Conservation (phyloP, 2,888 invertebrate species). For the Craniophora ligustri region DNA sequence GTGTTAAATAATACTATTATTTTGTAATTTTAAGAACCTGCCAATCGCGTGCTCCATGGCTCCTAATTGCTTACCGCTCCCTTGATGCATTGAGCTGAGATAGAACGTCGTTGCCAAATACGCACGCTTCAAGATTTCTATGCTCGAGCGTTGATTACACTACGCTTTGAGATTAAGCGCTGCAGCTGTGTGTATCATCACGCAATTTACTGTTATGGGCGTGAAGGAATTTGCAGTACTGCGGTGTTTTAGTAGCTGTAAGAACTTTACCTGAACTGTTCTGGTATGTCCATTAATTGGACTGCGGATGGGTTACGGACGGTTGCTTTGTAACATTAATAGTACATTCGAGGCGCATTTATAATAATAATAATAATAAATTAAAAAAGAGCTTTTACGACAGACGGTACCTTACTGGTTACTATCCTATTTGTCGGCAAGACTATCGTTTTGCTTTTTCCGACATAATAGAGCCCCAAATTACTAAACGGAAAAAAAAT, state of each 20-base stretch:
- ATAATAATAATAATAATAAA: too few relatives aligned
- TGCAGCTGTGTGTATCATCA: conserved; percentile 37
- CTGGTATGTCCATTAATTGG: background rate
- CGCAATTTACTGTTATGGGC: conserved; percentile 28
- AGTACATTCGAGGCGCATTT: background rate
- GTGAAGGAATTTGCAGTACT: conserved; percentile 10
- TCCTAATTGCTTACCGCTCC: conserved; percentile 45
- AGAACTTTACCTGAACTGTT: conserved; percentile 17
- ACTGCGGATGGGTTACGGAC: background rate
- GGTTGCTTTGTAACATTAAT: background rate
- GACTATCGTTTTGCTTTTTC: too few relatives aligned
- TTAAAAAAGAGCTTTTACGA: too few relatives aligned
- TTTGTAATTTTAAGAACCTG: too few relatives aligned
- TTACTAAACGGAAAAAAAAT: too few relatives aligned
- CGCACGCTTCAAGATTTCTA: conserved; percentile 46
- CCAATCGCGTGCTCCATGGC: conserved; percentile 30
- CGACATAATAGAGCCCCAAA: too few relatives aligned
- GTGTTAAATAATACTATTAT: too few relatives aligned
- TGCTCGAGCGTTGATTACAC: conserved; percentile 48
- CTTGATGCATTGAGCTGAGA: conserved; percentile 44
- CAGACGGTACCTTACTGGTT: background rate
- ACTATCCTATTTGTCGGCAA: too few relatives aligned
- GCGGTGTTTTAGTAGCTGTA: background rate
- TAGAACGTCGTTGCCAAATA: conserved; percentile 48
- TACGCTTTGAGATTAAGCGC: conserved; percentile 33